A percentile compares a stretch with the other conserved stretches of the same genome.
These are phyloP conservation scores for Heliconius sara DNA, from an alignment of 2,888 invertebrate species.

Conservation along the genomic window DNA sequence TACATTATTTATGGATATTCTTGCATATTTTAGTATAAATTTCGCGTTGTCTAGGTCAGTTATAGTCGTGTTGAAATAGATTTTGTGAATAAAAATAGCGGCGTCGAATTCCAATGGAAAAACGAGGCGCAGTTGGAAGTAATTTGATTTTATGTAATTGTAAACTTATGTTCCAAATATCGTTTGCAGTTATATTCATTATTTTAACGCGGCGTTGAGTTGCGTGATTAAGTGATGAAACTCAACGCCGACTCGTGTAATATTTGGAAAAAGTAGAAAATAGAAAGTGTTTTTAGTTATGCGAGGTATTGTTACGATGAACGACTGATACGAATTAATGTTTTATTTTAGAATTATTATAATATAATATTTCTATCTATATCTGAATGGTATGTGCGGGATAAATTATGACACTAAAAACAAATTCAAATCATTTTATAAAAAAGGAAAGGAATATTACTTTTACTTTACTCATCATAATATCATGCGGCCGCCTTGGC, in stretches of 20 bases:
- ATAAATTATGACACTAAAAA: no score
- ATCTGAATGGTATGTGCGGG: no score
- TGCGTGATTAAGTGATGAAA: background rate
- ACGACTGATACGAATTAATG: no score
- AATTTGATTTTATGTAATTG: background rate
- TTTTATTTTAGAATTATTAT: no score
- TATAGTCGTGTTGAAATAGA: conserved; percentile 11
- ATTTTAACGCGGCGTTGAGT: background rate
- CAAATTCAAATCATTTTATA: no score
- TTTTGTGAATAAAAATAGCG: background rate
- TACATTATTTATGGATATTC: conserved; percentile 2
- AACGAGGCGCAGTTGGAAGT: background rate
- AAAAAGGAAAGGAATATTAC: no score
- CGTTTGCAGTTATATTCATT: background rate
- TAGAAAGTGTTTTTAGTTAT: background rate
- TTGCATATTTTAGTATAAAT: conserved; percentile 1
- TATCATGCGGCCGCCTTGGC: no score
- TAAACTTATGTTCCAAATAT: background rate
- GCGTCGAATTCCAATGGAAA: background rate
- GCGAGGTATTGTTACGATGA: no score
- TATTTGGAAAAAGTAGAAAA: background rate
- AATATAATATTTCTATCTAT: no score
- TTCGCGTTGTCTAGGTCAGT: conserved; percentile 19
- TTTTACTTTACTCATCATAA: no score
- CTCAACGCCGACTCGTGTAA: background rate